phyloP scores from a whole-genome alignment of 2,113 vertebrate species.

The Salvelinus fontinalis region DNA sequence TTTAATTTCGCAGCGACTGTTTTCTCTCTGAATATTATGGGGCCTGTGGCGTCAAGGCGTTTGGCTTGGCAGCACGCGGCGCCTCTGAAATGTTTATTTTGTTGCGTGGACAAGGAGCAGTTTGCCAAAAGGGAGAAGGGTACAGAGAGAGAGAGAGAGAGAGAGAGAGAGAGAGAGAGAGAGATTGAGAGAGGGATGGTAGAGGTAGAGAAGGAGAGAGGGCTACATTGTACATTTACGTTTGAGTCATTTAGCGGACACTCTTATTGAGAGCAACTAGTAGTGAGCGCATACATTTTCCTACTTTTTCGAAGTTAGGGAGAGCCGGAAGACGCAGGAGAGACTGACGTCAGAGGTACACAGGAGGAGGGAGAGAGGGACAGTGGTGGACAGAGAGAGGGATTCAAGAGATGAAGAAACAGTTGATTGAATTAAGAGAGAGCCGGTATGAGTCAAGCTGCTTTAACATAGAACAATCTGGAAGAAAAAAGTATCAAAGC shows the following conservation, averaged over 20 bases:
- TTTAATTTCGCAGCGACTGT: conserved; percentile 63
- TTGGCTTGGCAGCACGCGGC: conserved; percentile 67
- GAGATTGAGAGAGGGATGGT: conserved; percentile 1
- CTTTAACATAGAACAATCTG: background rate
- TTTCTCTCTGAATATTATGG: conserved; percentile 53
- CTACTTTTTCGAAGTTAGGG: too few species aligned
- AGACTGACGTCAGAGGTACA: background rate
- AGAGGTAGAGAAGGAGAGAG: background rate
- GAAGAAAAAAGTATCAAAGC: conserved; percentile 22
- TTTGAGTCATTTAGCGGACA: too few species aligned
- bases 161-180: background rate
- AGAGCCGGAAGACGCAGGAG: background rate
- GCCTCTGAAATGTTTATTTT: conserved; percentile 70
- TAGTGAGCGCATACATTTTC: too few species aligned
- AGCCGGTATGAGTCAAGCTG: background rate
- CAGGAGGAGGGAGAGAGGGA: background rate
- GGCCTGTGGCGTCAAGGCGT: conserved; percentile 60
- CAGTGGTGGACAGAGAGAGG: background rate
- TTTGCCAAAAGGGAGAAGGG: conserved; percentile 41
- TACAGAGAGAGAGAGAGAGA: too few species aligned
- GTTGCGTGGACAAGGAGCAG: conserved; percentile 34
- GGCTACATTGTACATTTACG: too few species aligned
- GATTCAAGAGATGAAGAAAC: background rate
- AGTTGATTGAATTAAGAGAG: conserved; percentile 3
- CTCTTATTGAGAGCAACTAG: too few species aligned